phyloP scores from a whole-genome alignment of 2,888 invertebrate genomes.

The Diploptera punctata region DNA sequence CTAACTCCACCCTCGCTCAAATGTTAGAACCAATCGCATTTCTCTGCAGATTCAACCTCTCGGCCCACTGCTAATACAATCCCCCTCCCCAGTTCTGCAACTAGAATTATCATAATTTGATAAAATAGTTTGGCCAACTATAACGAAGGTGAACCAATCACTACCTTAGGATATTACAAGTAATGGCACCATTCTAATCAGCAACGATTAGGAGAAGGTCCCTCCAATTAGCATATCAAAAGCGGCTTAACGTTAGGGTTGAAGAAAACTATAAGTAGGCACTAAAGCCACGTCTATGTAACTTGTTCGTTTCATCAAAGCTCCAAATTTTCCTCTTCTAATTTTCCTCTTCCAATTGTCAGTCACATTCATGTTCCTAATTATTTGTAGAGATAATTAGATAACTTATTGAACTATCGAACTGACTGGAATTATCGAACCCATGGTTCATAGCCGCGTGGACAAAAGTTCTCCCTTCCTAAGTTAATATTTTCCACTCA shows the following conservation, averaged over 20 bases:
- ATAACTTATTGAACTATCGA: too few relatives aligned
- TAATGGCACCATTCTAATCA: slow-evolving; percentile 1
- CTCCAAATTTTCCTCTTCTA: too few relatives aligned
- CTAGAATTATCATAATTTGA: slow-evolving; percentile 23
- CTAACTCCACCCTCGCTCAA: slow-evolving; percentile 12
- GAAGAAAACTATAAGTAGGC: slow-evolving; percentile 2
- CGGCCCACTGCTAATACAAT: neutral
- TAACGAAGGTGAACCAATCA: slow-evolving; percentile 1
- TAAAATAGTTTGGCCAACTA: slow-evolving; percentile 20
- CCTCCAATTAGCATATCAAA: slow-evolving; percentile 2
- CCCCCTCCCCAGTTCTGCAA: too few relatives aligned
- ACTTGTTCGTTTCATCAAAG: too few relatives aligned
- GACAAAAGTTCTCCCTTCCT: too few relatives aligned
- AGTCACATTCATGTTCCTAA: too few relatives aligned
- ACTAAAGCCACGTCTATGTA: too few relatives aligned
- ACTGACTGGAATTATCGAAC: too few relatives aligned
- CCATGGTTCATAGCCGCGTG: too few relatives aligned
- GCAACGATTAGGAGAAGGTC: neutral
- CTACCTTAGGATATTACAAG: neutral
- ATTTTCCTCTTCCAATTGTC: too few relatives aligned
- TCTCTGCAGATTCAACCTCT: neutral
- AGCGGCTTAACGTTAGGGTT: neutral
- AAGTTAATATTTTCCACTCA: too few relatives aligned
- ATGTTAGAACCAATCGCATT: slow-evolving; percentile 13
- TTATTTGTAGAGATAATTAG: too few relatives aligned